Conservation (phyloP, 1,140 invertebrate genomes). For the Drosophila persimilis region DNA sequence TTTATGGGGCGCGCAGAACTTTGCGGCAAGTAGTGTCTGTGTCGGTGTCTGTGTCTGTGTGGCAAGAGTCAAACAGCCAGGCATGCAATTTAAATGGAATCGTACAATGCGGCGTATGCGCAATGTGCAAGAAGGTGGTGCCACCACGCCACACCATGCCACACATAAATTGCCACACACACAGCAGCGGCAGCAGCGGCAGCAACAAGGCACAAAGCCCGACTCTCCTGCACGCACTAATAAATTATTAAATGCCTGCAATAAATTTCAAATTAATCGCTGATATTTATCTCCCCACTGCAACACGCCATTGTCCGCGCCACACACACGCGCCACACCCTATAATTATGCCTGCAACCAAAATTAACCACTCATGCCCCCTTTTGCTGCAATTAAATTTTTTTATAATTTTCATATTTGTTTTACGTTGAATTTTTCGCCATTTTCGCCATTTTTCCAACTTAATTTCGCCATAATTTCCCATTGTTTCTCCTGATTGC, state of each 20-base stretch:
- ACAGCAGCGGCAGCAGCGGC: neutral
- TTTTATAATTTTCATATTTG: conserved; percentile 47
- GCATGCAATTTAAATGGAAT: conserved; percentile 77
- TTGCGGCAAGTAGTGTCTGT: conserved; percentile 4
- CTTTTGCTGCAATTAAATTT: conserved; percentile 19
- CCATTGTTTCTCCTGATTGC: conserved; percentile 35
- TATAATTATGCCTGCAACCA: conserved; percentile 63
- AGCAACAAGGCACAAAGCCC: conserved; percentile 49
- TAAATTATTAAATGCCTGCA: conserved; percentile 80
- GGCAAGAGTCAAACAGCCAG: conserved; percentile 72
- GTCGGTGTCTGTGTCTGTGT: conserved; percentile 6
- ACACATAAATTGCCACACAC: conserved; percentile 52
- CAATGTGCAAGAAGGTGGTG: conserved; percentile 50
- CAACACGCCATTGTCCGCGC: conserved; percentile 30
- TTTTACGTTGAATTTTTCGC: conserved; percentile 40
- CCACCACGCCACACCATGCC: conserved; percentile 21
- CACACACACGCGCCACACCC: too few relatives aligned
- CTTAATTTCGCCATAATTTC: conserved; percentile 45
- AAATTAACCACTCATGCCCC: conserved; percentile 29
- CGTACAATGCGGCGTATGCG: conserved; percentile 74
- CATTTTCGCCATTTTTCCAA: conserved; percentile 16
- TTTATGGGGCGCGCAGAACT: conserved; percentile 62
- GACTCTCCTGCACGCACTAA: conserved; percentile 62
- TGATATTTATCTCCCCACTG: conserved; percentile 78
- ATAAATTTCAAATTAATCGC: conserved; percentile 82